Conservation (phyloP, 92 coral and sea anemone genomes). For the Micromussa lordhowensis region DNA sequence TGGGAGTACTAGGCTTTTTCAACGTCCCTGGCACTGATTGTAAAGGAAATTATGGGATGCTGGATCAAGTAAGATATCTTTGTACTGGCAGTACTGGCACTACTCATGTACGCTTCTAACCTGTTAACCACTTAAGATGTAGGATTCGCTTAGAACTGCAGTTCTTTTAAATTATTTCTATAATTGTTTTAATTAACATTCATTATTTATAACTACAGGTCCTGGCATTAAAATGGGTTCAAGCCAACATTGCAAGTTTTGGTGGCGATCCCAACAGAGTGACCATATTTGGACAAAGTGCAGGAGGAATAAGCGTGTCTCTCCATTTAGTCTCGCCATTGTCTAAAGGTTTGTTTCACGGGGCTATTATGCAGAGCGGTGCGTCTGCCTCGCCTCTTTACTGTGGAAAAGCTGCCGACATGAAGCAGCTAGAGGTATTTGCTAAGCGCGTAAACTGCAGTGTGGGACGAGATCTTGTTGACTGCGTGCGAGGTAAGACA, state of each 20-base stretch:
- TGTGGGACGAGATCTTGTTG: background rate
- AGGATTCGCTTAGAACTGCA: background rate
- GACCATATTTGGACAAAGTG: constrained; percentile 69
- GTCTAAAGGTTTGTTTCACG: constrained; percentile 55
- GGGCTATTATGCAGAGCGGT: constrained; percentile 47
- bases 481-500: constrained; percentile 9
- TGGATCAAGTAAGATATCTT: constrained; percentile 57
- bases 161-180: background rate
- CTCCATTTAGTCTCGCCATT: constrained; percentile 50
- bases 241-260: constrained; percentile 50
- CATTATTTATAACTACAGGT: constrained; percentile 12
- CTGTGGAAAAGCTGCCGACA: constrained; percentile 16
- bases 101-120: no score
- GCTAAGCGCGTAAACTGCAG: constrained; percentile 8
- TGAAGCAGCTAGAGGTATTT: background rate
- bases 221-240: constrained; percentile 61
- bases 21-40: constrained; percentile 72
- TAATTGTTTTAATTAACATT: background rate
- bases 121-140: background rate
- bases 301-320: constrained; percentile 66
- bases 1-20: constrained; percentile 76
- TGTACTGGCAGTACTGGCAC: no score
- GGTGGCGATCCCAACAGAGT: constrained; percentile 62
- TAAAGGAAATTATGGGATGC: constrained; percentile 72
- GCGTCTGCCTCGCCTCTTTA: constrained; percentile 21